Evolutionary conservation across 2,797 vertebrate species (phyloP), one percentile per base, ranked within the genome.

Genomic region (Synaphobranchus kaupii): DNA sequence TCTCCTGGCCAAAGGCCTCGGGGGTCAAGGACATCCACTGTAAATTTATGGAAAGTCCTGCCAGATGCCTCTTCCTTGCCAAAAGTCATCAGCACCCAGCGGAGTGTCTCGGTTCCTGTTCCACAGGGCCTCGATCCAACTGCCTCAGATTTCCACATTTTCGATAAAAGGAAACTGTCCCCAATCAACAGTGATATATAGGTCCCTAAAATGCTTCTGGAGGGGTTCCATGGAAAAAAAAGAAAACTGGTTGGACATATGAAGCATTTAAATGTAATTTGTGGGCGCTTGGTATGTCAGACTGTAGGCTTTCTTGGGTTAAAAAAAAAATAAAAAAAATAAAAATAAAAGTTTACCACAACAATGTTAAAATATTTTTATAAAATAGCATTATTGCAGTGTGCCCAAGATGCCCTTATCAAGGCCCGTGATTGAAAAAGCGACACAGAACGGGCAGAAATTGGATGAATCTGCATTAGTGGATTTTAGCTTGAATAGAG

Each of bases 71-170:
- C 5, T 39, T 44, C 34, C 73, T 17, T 50, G 25, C 78, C 78
- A 81, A 81, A 48, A 81, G 22, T n/a, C 44, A 48, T 50, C 78
- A 48, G 78, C 47, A n/a, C 78, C 78, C 78, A 81, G 47, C 78
- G 25, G 78, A 2, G 25, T 15, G 20, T 8, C 44, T 25, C 78
- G n/a, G 20, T 81, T 50, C 78, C 78, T 81, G 78, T 22, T 47
- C 44, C 47, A 15, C 44, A 22, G 22, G 44, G 78, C 44, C 3
- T 10, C 28, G 2, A 50, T 81, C 47, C 47, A 81, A 80, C 0
- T 81, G 28, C 20, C n/a, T 48, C 20, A 48, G n/a, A 50, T 81
- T 48, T 50, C 78, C 47, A 81, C 47, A 50, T 81, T 81, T 81
- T 81, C 0, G 20, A 50, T 22, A 3, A 25, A 39, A 81, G 78